These are phyloP conservation scores for Apodemus agrarius DNA, from an alignment of 2,797 vertebrate genomes.

Conservation along the genomic window DNA sequence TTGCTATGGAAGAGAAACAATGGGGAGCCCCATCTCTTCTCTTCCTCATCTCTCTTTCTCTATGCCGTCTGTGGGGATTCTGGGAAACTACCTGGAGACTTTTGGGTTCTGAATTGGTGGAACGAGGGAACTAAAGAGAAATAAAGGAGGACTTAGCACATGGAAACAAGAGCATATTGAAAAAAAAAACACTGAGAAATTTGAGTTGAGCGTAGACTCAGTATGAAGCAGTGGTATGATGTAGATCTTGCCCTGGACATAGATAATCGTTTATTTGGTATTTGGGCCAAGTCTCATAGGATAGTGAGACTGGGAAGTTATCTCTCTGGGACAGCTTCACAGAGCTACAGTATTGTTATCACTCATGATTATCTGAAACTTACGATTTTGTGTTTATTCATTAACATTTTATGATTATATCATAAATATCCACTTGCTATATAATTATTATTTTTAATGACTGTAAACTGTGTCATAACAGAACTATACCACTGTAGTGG, in stretches of 20 bases:
- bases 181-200: neutral
- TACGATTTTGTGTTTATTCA: neutral
- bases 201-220: neutral
- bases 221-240: neutral
- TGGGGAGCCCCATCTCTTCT: accelerated
- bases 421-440: neutral
- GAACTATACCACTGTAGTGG: no score
- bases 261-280: neutral
- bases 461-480: no score
- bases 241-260: neutral
- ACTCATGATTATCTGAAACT: neutral
- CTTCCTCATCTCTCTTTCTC: neutral
- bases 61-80: neutral
- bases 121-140: neutral
- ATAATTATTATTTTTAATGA: neutral
- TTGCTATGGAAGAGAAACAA: neutral
- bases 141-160: neutral
- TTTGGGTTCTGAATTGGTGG: neutral
- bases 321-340: neutral
- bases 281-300: neutral
- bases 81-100: neutral
- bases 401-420: neutral
- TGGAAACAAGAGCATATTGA: no score
- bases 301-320: neutral
- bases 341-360: no score